Evolutionary conservation across 2,888 invertebrate species (phyloP).

Genomic region (Hofmannophila pseudospretella): DNA sequence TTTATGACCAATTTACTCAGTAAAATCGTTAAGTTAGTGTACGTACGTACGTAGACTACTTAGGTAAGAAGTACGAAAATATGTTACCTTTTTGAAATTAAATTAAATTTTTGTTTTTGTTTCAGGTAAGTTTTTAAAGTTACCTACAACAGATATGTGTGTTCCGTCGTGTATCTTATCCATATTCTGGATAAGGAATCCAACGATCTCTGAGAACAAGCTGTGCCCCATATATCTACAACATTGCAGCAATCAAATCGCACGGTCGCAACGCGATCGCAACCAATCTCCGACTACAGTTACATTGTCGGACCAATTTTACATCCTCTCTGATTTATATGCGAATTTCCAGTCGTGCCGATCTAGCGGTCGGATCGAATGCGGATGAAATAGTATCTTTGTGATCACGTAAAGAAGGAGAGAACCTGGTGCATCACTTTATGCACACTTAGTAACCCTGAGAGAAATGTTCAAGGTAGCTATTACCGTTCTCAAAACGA

Average conservation of each 20-base stretch:
- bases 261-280: constrained; percentile 10
- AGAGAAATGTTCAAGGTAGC: too few species aligned
- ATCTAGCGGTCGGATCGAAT: constrained; percentile 2
- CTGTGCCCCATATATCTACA: constrained; percentile 3
- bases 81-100: too few species aligned
- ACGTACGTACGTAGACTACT: too few species aligned
- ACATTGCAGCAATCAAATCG: constrained; percentile 5
- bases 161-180: too few species aligned
- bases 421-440: too few species aligned
- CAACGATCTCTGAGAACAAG: neutral
- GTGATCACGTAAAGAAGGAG: neutral
- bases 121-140: constrained; percentile 15
- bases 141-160: neutral
- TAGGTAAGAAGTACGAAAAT: too few species aligned
- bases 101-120: constrained; percentile 7
- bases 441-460: too few species aligned
- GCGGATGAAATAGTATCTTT: constrained; percentile 1
- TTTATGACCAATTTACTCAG: too few species aligned
- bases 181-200: too few species aligned
- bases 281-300: constrained; percentile 17
- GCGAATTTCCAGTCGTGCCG: constrained; percentile 17
- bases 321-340: constrained; percentile 19
- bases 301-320: constrained; percentile 35
- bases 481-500: too few species aligned
- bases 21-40: too few species aligned